Conservation (phyloP, 2,888 invertebrate species). For the Geophilus truncorum region DNA sequence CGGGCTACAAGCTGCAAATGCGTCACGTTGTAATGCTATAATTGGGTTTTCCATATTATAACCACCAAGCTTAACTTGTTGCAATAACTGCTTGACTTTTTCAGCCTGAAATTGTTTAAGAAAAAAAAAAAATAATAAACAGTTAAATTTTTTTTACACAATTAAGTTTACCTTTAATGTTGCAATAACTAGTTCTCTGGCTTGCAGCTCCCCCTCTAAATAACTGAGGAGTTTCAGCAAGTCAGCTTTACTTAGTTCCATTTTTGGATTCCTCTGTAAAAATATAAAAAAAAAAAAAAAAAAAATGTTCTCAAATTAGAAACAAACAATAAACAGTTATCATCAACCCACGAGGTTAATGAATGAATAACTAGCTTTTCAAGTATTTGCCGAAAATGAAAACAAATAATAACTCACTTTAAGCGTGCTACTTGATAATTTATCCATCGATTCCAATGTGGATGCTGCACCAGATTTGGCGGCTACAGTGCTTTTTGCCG, state of each 20-base stretch:
- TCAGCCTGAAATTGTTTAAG: conserved; percentile 57
- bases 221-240: conserved; percentile 73
- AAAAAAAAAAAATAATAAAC: background rate
- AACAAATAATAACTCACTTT: conserved; percentile 22
- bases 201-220: conserved; percentile 82
- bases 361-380: too few species aligned
- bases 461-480: conserved; percentile 27
- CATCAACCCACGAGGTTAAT: background rate
- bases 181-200: conserved; percentile 78
- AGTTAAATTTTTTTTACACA: background rate
- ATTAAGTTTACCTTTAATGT: conserved; percentile 62
- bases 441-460: conserved; percentile 33
- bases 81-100: conserved; percentile 70
- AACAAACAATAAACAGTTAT: background rate
- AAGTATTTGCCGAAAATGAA: too few species aligned
- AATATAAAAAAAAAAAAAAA: background rate
- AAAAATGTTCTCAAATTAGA: background rate
- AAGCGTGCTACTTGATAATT: conserved; percentile 35
- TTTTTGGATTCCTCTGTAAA: conserved; percentile 42
- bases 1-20: conserved; percentile 60
- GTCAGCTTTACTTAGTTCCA: conserved; percentile 70
- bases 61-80: conserved; percentile 64
- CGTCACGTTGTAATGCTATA: conserved; percentile 74
- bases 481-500: background rate
- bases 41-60: conserved; percentile 70